Conservation (phyloP, 53 echinoderm and acorn worm genomes). For the Patiria pectinifera region DNA sequence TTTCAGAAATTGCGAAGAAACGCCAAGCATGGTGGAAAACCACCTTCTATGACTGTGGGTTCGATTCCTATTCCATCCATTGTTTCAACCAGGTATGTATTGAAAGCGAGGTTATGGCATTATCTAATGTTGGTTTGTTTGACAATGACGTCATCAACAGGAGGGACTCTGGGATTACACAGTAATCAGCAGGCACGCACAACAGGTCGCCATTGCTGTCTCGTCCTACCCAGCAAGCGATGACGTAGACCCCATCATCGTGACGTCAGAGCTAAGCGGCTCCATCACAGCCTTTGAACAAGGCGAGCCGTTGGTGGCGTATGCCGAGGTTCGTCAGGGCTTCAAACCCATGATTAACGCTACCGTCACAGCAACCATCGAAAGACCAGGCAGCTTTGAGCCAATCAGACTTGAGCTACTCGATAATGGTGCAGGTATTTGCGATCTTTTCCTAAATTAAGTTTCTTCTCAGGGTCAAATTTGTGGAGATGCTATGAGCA, state of each 20-base stretch:
- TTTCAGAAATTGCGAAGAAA: too few relatives aligned
- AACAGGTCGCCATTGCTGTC: conserved; percentile 52
- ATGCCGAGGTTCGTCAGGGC: conserved; percentile 75
- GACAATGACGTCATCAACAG: conserved; percentile 1
- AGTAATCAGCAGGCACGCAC: neutral
- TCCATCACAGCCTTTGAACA: conserved; percentile 39
- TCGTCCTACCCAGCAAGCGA: conserved; percentile 50
- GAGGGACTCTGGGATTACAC: conserved; percentile 39
- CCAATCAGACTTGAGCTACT: conserved; percentile 56
- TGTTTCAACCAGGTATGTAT: too few relatives aligned
- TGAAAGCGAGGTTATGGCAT: too few relatives aligned
- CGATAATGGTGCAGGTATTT: conserved; percentile 68
- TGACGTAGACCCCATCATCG: conserved; percentile 70
- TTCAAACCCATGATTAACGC: conserved; percentile 72
- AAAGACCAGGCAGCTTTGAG: conserved; percentile 57
- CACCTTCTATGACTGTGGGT: neutral
- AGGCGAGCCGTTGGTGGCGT: conserved; percentile 62
- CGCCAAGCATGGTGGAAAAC: too few relatives aligned
- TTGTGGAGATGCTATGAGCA: too few relatives aligned
- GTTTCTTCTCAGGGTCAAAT: neutral
- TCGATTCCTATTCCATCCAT: neutral
- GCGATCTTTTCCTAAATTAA: neutral
- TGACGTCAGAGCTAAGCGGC: conserved; percentile 74
- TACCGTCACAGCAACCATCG: conserved; percentile 63
- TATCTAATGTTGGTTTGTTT: too few relatives aligned